Conservation (phyloP, 2,888 invertebrate genomes). For the Catotricha subobsoleta region DNA sequence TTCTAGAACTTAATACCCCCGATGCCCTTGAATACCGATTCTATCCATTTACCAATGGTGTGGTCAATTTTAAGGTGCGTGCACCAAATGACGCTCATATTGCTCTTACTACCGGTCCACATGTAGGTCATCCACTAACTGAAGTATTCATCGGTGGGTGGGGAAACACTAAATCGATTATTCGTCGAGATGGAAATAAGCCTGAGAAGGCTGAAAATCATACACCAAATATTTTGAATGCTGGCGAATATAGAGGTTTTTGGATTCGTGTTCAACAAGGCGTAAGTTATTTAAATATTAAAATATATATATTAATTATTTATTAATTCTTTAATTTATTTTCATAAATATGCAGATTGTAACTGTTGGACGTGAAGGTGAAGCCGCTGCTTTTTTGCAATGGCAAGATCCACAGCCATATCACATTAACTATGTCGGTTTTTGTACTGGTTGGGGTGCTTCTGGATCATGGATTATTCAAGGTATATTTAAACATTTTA, state of each 20-base stretch:
- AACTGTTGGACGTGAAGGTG: conserved; percentile 54
- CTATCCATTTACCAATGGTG: conserved; percentile 49
- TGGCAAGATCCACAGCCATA: conserved; percentile 54
- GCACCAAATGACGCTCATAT: conserved; percentile 72
- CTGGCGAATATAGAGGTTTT: conserved; percentile 61
- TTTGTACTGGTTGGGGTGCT: conserved; percentile 78
- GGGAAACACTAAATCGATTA: conserved; percentile 68
- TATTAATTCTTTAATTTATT: background rate
- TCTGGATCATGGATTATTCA: conserved; percentile 65
- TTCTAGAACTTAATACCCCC: conserved; percentile 52
- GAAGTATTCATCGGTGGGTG: conserved; percentile 82
- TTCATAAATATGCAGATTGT: conserved; percentile 23
- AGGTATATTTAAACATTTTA: conserved; percentile 18
- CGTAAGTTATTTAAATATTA: conserved; percentile 12
- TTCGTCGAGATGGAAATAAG: conserved; percentile 57
- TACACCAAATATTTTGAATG: conserved; percentile 54
- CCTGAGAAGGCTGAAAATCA: conserved; percentile 53
- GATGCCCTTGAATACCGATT: conserved; percentile 71
- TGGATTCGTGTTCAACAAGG: conserved; percentile 66
- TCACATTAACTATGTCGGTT: conserved; percentile 53
- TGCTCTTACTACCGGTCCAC: conserved; percentile 52
- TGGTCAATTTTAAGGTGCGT: conserved; percentile 59
- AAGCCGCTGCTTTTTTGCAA: conserved; percentile 51
- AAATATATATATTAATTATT: background rate
- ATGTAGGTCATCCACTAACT: conserved; percentile 58